Evolutionary conservation across 2,888 invertebrate genomes (phyloP).

Genomic region (Argynnis bischoffii): DNA sequence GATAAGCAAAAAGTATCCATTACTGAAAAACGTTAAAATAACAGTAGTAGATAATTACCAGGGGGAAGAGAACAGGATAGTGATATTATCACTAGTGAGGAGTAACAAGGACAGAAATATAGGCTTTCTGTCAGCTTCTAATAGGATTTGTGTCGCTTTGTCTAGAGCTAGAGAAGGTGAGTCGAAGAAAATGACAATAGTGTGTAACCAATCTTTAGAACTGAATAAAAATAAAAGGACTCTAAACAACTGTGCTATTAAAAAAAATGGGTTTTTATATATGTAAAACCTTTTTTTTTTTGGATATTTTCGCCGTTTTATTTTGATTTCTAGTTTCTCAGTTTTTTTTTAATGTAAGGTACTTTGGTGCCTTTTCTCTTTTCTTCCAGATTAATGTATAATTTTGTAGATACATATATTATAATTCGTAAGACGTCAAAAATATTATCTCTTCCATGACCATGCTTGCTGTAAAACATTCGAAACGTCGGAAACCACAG

Average conservation of each 20-base stretch:
- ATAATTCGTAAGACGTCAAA: no score
- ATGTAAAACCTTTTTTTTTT: no score
- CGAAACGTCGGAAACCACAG: no score
- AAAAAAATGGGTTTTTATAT: no score
- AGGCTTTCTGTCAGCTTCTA: slow-evolving; percentile 86
- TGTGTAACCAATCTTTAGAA: background rate
- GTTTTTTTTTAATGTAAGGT: no score
- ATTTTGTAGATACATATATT: no score
- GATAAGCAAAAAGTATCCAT: slow-evolving; percentile 58
- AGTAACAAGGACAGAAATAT: slow-evolving; percentile 86
- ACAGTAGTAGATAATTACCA: slow-evolving; percentile 90
- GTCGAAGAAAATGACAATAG: background rate
- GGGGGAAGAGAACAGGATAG: slow-evolving; percentile 90
- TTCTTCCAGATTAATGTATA: no score
- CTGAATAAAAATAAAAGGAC: background rate
- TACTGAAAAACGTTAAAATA: slow-evolving; percentile 80
- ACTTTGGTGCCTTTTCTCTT: no score
- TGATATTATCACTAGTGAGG: slow-evolving; percentile 90
- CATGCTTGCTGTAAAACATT: no score
- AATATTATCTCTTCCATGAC: no score
- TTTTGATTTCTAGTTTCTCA: no score
- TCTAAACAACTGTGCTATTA: background rate
- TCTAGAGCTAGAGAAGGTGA: slow-evolving; percentile 84
- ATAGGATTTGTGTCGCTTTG: slow-evolving; percentile 89
- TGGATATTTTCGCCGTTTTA: no score